Evolutionary conservation across 1,140 invertebrate species (phyloP).

Genomic region (Dendroctonus valens): DNA sequence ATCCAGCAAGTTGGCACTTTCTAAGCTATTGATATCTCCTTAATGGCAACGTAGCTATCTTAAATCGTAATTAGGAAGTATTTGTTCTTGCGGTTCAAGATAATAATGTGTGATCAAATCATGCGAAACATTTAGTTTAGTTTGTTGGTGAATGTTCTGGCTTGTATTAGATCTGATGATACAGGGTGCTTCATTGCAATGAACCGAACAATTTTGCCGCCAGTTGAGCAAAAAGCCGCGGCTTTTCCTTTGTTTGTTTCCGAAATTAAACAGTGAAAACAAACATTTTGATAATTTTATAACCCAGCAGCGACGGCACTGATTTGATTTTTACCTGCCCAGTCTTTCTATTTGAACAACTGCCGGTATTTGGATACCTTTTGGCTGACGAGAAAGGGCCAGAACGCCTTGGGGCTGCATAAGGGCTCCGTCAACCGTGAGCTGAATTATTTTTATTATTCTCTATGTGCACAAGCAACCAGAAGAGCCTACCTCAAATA

Average conservation of each 20-base stretch:
- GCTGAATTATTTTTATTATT: conserved; percentile 15
- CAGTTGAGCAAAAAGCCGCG: not conserved
- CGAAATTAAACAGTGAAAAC: not conserved
- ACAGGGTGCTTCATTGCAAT: too few species aligned
- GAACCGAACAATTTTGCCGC: not conserved
- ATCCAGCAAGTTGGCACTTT: not conserved
- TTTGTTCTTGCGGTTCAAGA: not conserved
- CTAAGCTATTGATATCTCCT: not conserved
- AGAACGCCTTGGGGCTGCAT: conserved; percentile 9
- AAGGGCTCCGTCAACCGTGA: conserved; percentile 16
- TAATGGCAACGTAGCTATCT: not conserved
- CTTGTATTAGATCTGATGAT: too few species aligned
- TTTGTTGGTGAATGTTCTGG: not conserved
- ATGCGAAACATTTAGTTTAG: not conserved
- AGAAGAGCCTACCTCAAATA: not conserved
- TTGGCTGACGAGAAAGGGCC: conserved; percentile 5
- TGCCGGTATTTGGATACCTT: conserved; percentile 14
- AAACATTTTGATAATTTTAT: not conserved
- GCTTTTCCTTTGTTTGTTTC: not conserved
- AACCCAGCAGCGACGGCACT: conserved; percentile 9
- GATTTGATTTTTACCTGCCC: conserved; percentile 18
- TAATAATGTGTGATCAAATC: not conserved
- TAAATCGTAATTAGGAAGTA: not conserved
- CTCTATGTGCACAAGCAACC: not conserved
- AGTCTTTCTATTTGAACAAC: not conserved